A percentile compares a stretch with the other conserved stretches of the same genome.
Conservation (phyloP, 2,888 invertebrate species). For the Cistogaster globosa region DNA sequence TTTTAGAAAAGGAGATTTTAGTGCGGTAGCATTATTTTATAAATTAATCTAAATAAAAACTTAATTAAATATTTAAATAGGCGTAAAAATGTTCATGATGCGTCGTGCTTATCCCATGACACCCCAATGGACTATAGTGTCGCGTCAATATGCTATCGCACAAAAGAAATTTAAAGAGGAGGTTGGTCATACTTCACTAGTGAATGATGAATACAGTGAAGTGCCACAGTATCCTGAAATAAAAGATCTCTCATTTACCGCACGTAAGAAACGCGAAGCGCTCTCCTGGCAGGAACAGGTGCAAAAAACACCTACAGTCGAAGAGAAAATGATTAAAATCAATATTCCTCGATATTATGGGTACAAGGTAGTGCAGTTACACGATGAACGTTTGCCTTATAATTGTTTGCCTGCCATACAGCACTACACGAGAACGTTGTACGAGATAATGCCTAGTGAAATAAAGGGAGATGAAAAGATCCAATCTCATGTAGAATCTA, state of each 20-base stretch:
- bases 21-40: background rate
- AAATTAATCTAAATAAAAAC: conserved; percentile 6
- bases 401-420: conserved; percentile 88
- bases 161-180: conserved; percentile 14
- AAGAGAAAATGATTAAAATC: conserved; percentile 92
- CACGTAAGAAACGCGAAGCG: conserved; percentile 83
- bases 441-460: conserved; percentile 84
- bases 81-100: conserved; percentile 71
- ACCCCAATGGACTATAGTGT: background rate
- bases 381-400: conserved; percentile 86
- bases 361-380: conserved; percentile 86
- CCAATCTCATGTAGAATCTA: conserved; percentile 69
- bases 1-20: background rate
- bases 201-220: conserved; percentile 74
- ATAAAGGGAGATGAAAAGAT: conserved; percentile 24
- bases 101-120: conserved; percentile 41
- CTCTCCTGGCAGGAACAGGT: conserved; percentile 85
- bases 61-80: background rate
- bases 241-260: conserved; percentile 84
- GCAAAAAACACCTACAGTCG: conserved; percentile 87
- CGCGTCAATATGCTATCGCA: conserved; percentile 35
- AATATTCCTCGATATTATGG: conserved; percentile 94
- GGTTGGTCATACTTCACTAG: conserved; percentile 20
- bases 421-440: conserved; percentile 90
- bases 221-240: conserved; percentile 79